Percentiles rank a stretch among this genome's conserved stretches.
Conservation (phyloP, 1,140 invertebrate species). For the Hydropsyche tenuis region DNA sequence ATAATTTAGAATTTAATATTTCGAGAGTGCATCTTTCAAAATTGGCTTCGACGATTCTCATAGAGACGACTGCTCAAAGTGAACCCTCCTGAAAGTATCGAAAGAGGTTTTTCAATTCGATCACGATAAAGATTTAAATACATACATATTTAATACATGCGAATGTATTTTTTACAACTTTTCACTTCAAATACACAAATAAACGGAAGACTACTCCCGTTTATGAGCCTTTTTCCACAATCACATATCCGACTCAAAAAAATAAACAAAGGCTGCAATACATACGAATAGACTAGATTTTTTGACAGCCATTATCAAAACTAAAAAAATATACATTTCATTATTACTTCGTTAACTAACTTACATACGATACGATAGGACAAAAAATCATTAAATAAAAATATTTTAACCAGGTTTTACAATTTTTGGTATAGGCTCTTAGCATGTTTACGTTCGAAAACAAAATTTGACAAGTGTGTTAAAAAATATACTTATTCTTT, state of each 20-base stretch:
- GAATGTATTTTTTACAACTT: not conserved
- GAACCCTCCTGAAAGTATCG: too few species aligned
- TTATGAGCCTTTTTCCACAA: conserved; percentile 3
- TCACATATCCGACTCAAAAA: conserved; percentile 8
- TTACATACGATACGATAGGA: conserved; percentile 35
- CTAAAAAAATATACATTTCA: conserved; percentile 50
- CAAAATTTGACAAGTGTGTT: conserved; percentile 6
- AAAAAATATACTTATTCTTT: conserved; percentile 4
- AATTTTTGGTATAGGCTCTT: conserved; percentile 47
- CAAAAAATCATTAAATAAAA: conserved; percentile 40
- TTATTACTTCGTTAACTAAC: conserved; percentile 41
- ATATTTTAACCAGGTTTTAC: conserved; percentile 15
- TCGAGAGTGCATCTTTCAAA: too few species aligned
- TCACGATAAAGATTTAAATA: too few species aligned
- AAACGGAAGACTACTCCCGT: conserved; percentile 4
- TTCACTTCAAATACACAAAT: conserved; percentile 1
- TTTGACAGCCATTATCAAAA: conserved; percentile 51
- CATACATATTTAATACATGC: too few species aligned
- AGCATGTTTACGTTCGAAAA: not conserved
- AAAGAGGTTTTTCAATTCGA: too few species aligned
- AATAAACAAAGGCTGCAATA: conserved; percentile 41
- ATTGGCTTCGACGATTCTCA: too few species aligned
- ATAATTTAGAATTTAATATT: too few species aligned
- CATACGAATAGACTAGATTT: conserved; percentile 51
- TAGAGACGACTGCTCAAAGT: too few species aligned